A percentile compares a stretch with the other conserved stretches of the same genome.
Conservation (phyloP, 2,113 vertebrate genomes). For the Trematocara variabile region DNA sequence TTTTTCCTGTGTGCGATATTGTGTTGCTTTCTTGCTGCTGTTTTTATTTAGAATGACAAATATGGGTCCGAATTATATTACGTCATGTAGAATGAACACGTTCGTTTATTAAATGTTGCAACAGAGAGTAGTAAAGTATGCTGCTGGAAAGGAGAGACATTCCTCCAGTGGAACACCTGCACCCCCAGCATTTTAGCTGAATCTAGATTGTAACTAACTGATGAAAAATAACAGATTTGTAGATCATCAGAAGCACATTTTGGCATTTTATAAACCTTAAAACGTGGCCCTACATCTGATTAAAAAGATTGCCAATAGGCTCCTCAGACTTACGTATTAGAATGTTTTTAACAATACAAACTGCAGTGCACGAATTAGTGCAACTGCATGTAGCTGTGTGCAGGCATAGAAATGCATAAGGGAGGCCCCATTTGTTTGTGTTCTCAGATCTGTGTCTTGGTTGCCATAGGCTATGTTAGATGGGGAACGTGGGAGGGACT, state of each 20-base stretch:
- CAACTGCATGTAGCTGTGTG: constrained; percentile 9
- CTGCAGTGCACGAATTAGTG: neutral
- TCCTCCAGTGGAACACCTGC: neutral
- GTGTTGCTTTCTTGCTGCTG: neutral
- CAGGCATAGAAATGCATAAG: constrained; percentile 43
- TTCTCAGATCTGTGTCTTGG: constrained; percentile 60
- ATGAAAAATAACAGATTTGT: neutral
- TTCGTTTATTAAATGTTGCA: neutral
- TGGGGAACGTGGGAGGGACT: constrained; percentile 68
- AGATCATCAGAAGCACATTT: neutral
- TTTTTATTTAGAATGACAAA: neutral
- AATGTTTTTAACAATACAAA: neutral
- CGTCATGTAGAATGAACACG: neutral
- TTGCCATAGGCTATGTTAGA: constrained; percentile 63
- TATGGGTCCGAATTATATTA: neutral
- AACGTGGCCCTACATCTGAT: neutral
- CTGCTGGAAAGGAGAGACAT: neutral
- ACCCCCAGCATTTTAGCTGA: neutral
- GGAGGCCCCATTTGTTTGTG: constrained; percentile 60
- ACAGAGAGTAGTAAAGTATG: neutral
- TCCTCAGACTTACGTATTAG: neutral
- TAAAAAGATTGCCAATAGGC: neutral
- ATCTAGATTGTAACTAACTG: neutral
- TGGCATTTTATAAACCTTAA: neutral
- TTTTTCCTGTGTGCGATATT: neutral